Evolutionary conservation across 1,140 invertebrate species (phyloP).

Genomic region (Orussus abietinus): DNA sequence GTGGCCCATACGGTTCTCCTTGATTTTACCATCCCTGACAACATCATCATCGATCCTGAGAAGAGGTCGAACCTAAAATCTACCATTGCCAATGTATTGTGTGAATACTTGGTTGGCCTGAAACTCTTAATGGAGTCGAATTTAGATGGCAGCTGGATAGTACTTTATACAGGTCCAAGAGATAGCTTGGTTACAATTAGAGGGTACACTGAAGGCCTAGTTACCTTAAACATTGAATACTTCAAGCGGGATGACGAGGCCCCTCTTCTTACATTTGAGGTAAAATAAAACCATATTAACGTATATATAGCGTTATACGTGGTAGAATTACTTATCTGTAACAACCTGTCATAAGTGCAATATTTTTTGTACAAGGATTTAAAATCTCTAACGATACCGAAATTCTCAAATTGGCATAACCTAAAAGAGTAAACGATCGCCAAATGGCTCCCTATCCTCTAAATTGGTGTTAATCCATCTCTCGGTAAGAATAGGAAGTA

Average conservation of each 20-base stretch:
- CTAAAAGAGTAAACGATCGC: too few relatives aligned
- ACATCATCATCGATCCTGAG: slow-evolving; percentile 60
- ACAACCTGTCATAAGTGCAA: not conserved
- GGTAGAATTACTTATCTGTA: not conserved
- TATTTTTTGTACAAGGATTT: slow-evolving; percentile 8
- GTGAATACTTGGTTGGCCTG: slow-evolving; percentile 65
- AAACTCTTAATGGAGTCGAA: slow-evolving; percentile 61
- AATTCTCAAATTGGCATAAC: too few relatives aligned
- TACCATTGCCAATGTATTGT: slow-evolving; percentile 63
- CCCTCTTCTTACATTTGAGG: slow-evolving; percentile 69
- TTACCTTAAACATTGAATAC: slow-evolving; percentile 79
- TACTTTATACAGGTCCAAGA: slow-evolving; percentile 65
- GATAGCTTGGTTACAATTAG: slow-evolving; percentile 67
- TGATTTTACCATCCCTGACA: slow-evolving; percentile 73
- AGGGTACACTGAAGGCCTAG: slow-evolving; percentile 67
- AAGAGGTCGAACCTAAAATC: slow-evolving; percentile 64
- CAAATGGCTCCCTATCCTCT: too few relatives aligned
- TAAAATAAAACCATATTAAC: slow-evolving; percentile 44
- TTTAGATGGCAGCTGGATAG: slow-evolving; percentile 64
- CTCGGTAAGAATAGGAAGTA: slow-evolving; percentile 39
- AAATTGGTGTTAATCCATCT: not conserved
- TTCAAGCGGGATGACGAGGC: slow-evolving; percentile 70
- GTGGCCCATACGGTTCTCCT: slow-evolving; percentile 76
- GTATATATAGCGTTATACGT: not conserved
- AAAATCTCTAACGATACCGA: not conserved